A percentile compares a stretch with the other conserved stretches of the same genome.
Conservation (phyloP, 2,113 vertebrate species). For the Bufo bufo region DNA sequence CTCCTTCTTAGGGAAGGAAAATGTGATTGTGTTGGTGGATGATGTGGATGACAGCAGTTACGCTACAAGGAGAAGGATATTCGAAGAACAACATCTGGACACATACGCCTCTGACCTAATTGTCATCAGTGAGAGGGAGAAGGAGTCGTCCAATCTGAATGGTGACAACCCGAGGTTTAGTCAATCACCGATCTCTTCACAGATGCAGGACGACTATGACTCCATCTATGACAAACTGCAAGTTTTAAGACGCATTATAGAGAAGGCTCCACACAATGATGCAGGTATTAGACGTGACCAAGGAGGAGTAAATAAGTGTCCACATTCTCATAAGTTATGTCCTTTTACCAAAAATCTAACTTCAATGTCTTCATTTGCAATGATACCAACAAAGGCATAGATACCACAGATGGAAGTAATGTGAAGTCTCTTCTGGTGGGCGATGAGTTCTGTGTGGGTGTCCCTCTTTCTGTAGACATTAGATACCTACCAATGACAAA, state of each 20-base stretch:
- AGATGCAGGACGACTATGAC: not conserved
- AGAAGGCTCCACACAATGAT: not conserved
- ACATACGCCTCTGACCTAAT: not conserved
- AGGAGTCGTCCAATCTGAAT: not conserved
- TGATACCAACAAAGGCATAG: no score
- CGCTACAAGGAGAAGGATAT: not conserved
- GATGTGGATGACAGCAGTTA: conserved; percentile 46
- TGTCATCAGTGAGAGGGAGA: conserved; percentile 41
- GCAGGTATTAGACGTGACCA: not conserved
- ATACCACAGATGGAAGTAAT: no score
- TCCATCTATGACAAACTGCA: not conserved
- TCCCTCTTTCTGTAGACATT: no score
- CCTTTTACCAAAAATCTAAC: no score
- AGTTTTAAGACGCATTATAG: not conserved
- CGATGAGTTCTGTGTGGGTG: no score
- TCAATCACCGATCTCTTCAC: not conserved
- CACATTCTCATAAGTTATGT: no score
- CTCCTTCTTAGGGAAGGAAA: not conserved
- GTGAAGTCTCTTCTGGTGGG: no score
- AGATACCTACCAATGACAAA: no score
- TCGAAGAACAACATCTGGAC: not conserved
- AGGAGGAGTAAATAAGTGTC: not conserved
- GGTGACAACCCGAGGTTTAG: conserved; percentile 1
- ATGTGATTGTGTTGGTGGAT: conserved; percentile 36
- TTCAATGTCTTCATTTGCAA: no score